Base-by-base conservation (phyloP, 2,113 vertebrate genomes). In the Microtus montanus region DNA sequence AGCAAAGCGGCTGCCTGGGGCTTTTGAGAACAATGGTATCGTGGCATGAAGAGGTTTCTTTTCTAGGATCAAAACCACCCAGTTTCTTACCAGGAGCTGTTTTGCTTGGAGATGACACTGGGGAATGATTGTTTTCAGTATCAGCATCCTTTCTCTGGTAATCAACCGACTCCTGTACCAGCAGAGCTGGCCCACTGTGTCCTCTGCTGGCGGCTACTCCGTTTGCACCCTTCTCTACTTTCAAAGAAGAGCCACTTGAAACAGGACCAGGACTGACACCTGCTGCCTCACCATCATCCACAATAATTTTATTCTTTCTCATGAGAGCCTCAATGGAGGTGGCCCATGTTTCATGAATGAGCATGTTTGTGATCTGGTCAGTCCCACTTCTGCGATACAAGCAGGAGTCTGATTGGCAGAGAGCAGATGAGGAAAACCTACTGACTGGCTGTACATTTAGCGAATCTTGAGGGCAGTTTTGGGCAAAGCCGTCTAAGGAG, bases 371-470 rank as follows among this genome's bases (percentile, higher is more conserved):
- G 93, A 99, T 98, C 92, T 99, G 99, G 98, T 99, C 99, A 1
- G 99, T 98, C 54, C 98, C 99, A 24, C 99, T 98, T 84, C 98
- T 98, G 95, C 98, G 98, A 96, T 99, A 99, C 94, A 99, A 98
- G 96, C 99, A 99, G 0, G 99, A 99, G 96, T 99, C 99, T 12
- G 99, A 99, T 97, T 99, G 99, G 96, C 99, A 99, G 89, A 99
- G 99, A 68, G 99, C 98, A 0, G 98, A 98, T 14, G 99, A 99
- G 47, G 99, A 98, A 68, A 98, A 98, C 0, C 98, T 98, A 73
- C 97, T 98, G 58, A 98, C 98, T 0, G 98, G 98, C 93, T 98
- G 99, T 1, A 99, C 97, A 0, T 98, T 99, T 3, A 99, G 94
- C 7, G 98, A 98, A 89, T 99, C 99, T 49, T 98, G 98, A 26